Base-by-base conservation (phyloP, 2,888 invertebrate species). In the Ferrisia virgata region DNA sequence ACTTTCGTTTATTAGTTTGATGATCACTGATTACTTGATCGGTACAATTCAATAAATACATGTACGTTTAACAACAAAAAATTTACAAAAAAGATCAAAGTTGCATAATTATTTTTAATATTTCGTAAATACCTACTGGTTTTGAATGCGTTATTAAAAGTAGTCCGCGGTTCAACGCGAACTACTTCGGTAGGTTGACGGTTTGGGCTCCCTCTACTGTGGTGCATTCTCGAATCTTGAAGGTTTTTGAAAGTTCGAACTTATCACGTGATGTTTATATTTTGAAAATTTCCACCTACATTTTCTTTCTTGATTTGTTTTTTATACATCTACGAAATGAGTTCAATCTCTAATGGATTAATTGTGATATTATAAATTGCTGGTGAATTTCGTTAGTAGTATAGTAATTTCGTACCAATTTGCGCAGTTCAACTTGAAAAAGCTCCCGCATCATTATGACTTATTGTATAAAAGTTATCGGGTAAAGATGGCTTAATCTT, bases 191-290 rank as follows among this genome's bases (percentile, higher is more conserved):
- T n/a, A n/a, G n/a, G n/a, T n/a, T 43, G n/a, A 43, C 43, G 43
- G 8, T 36, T 36, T n/a, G n/a, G n/a, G n/a, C n/a, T n/a, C n/a
- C n/a, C n/a, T n/a, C n/a, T n/a, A n/a, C n/a, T n/a, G n/a, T n/a
- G n/a, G n/a, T n/a, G n/a, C n/a, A n/a, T n/a, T n/a, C n/a, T n/a
- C 39, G 39, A 39, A 39, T 39, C 39, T 39, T 18, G 18, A 53
- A 53, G 18, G 53, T 53, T 64, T 64, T 64, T 28, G 58, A 64
- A 47, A 47, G 47, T 18, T 47, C 47, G 47, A 64, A 64, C 31
- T 33, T 33, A 72, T 72, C 72, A 72, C 72, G 72, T 72, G 72
- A 79, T 79, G 43, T 79, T 79, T 79, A 43, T 79, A 40, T 43
- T 79, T 79, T 43, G 79, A 79, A 79, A 47, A 43, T 40, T 43